Base-by-base conservation (phyloP, 2,797 vertebrate genomes). In the Danio aesculapii region DNA sequence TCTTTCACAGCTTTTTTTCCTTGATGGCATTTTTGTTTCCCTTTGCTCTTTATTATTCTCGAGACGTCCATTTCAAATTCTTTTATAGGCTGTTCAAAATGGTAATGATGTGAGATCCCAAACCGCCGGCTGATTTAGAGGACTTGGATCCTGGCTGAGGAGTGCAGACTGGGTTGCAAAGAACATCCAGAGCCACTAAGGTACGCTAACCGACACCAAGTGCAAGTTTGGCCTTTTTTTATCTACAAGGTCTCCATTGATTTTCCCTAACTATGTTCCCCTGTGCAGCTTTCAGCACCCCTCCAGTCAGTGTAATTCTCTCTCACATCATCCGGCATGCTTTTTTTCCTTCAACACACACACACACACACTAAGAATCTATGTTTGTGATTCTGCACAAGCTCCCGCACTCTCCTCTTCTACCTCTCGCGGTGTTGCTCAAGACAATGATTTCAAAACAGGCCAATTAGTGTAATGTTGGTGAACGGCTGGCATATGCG, bases 391-490 rank as follows among this genome's bases (percentile, higher is more conserved):
- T 76, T 80, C 39, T 49, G 53, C 71, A 70, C 47, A 19, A 62
- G 77, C 58, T 70, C 57, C 21, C 39, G 41, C 55, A 8, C 77
- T 84, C 73, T 53, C n/a, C 66, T 59, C 21, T 52, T 81, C 63
- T 78, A 81, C 84, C 83, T 82, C 83, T 81, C 75, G 46, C 4
- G 41, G 63, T 47, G 75, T 90, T 91, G 84, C 87, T 87, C 77
- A 90, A 86, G 53, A 89, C 85, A 84, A 85, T 81, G 52, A 79
- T 92, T 90, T 88, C 41, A 77, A 91, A 90, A 89, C 84, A 85
- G 81, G 75, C 84, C 86, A 90, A 93, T 92, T 91, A 92, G 81
- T 87, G 50, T 73, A 73, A 72, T 80, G 81, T 87, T 89, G 87
- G 90, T 91, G 90, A 90, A 90, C 84, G 86, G 66, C 62, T 91